phyloP scores from a whole-genome alignment of 2,113 vertebrate species.

The Pseudorasbora parva region DNA sequence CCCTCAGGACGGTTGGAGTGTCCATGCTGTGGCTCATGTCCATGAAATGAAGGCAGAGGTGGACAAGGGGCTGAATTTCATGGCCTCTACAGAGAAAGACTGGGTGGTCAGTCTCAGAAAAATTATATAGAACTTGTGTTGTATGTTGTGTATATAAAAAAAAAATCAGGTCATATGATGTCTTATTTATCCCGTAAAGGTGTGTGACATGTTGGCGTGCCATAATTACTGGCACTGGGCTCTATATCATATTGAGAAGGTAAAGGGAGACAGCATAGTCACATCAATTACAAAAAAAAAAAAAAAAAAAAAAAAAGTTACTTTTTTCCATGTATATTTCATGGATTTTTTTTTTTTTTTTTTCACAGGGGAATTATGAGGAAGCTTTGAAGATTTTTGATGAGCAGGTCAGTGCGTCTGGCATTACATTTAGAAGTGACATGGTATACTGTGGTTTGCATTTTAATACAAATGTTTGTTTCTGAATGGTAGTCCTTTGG shows the following conservation, averaged over 20 bases:
- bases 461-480: not conserved
- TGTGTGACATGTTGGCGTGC: slow-evolving; percentile 84
- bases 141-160: not conserved
- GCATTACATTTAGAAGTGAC: not conserved
- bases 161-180: not conserved
- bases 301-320: too few relatives aligned
- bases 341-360: not conserved
- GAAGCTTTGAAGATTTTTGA: slow-evolving; percentile 88
- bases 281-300: too few relatives aligned
- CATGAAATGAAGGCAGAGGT: slow-evolving; percentile 91
- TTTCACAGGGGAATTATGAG: slow-evolving; percentile 88
- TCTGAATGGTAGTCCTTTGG: not conserved
- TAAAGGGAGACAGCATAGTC: slow-evolving; percentile 62
- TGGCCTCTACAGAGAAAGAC: slow-evolving; percentile 83
- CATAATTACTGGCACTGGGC: slow-evolving; percentile 99
- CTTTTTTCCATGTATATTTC: too few relatives aligned
- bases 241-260: slow-evolving; percentile 91
- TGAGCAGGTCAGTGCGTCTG: slow-evolving; percentile 79
- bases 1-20: slow-evolving; percentile 85
- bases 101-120: slow-evolving; percentile 82
- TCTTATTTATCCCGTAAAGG: slow-evolving; percentile 71
- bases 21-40: slow-evolving; percentile 89
- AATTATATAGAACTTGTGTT: not conserved
- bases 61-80: slow-evolving; percentile 84
- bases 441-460: not conserved